Percentiles rank a stretch among this genome's conserved stretches.
Evolutionary conservation across 2,113 vertebrate genomes (phyloP).

Genomic region (Ascaphus truei): DNA sequence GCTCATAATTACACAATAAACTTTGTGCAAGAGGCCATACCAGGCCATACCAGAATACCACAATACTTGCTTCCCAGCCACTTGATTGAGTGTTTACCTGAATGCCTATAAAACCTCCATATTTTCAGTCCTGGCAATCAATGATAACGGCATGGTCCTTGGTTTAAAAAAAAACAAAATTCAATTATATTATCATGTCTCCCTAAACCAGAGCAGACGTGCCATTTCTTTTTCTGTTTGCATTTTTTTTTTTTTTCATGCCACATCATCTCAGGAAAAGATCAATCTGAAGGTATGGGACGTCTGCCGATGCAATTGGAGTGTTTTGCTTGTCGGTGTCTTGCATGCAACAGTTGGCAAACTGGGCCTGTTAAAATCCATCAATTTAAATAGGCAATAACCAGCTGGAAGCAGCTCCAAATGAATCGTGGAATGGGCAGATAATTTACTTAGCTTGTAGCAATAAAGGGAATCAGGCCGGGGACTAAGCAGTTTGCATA

Average conservation of each 20-base stretch:
- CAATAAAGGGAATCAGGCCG: conserved; percentile 25
- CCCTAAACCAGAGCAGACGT: neutral
- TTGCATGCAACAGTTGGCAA: neutral
- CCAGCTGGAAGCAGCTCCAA: conserved; percentile 30
- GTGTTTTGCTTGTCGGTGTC: conserved; percentile 23
- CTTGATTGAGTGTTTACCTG: too few relatives aligned
- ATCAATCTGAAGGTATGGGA: conserved; percentile 37
- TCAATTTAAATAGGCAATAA: conserved; percentile 20
- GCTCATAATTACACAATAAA: too few relatives aligned
- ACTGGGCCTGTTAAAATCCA: neutral
- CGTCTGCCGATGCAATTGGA: conserved; percentile 34
- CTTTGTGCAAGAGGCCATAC: too few relatives aligned
- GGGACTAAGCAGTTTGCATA: conserved; percentile 5
- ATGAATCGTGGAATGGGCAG: conserved; percentile 17
- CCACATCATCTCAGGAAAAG: conserved; percentile 43
- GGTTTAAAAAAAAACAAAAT: neutral
- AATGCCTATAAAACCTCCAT: too few relatives aligned
- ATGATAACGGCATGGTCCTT: too few relatives aligned
- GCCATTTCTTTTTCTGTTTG: conserved; percentile 38
- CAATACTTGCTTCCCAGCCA: too few relatives aligned
- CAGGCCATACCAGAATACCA: too few relatives aligned
- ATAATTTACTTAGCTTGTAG: conserved; percentile 41
- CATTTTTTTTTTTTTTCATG: conserved; percentile 47
- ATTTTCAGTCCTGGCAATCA: too few relatives aligned
- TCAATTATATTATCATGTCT: neutral